Conservation (phyloP, 2,113 vertebrate genomes). For the Erpornis zantholeuca region DNA sequence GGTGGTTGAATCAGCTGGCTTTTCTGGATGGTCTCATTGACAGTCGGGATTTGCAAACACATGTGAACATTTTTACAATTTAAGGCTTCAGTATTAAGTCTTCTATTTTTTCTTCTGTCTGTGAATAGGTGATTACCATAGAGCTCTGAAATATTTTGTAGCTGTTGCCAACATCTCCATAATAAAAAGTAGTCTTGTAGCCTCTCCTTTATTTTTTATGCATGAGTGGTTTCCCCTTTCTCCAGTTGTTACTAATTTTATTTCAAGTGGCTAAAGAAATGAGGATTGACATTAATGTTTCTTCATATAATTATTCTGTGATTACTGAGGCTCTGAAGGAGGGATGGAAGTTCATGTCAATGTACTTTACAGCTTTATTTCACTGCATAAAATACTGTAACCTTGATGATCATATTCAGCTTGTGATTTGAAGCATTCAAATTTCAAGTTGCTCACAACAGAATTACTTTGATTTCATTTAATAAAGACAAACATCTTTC, state of each 20-base stretch:
- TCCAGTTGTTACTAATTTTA: background rate
- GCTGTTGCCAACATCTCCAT: background rate
- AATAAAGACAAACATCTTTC: background rate
- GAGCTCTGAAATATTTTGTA: background rate
- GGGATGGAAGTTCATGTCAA: background rate
- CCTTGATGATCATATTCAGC: background rate
- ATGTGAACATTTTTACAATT: background rate
- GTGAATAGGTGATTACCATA: background rate
- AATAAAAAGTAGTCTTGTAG: background rate
- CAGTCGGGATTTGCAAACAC: background rate
- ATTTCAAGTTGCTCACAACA: constrained; percentile 4
- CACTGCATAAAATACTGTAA: background rate
- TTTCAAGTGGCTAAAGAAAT: background rate
- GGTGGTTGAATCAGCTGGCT: background rate
- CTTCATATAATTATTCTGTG: constrained; percentile 10
- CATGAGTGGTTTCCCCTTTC: background rate
- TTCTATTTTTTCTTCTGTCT: background rate
- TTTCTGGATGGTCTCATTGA: background rate
- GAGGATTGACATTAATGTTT: constrained; percentile 17
- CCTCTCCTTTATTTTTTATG: background rate
- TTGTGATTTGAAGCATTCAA: background rate
- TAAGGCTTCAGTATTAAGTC: background rate
- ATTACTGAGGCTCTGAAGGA: constrained; percentile 23
- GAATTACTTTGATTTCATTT: constrained; percentile 9
- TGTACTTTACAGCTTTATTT: constrained; percentile 9